Evolutionary conservation across 1,140 invertebrate species (phyloP).

Genomic region (Octopus bimaculoides): DNA sequence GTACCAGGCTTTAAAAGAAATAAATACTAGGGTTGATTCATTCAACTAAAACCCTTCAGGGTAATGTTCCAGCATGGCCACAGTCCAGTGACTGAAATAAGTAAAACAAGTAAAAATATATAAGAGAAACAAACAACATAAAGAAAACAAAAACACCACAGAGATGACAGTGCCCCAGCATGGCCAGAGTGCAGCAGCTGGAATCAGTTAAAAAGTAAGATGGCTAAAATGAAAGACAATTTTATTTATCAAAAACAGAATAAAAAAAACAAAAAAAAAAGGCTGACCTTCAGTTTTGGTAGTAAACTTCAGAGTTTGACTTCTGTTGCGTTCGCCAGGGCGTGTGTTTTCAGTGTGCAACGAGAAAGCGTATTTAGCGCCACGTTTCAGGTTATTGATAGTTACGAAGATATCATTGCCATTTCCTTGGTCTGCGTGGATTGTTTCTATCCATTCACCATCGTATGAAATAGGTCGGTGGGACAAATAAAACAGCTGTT

Average conservation of each 20-base stretch:
- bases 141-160: too few species aligned
- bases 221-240: too few species aligned
- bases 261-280: background rate
- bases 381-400: background rate
- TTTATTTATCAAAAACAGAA: background rate
- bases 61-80: too few species aligned
- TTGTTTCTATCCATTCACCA: background rate
- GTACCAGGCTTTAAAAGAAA: too few species aligned
- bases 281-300: constrained; percentile 5
- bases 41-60: too few species aligned
- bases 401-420: background rate
- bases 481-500: background rate
- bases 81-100: too few species aligned
- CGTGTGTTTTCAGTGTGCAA: background rate
- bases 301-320: background rate
- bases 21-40: too few species aligned
- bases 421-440: background rate
- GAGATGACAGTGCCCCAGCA: too few species aligned
- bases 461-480: background rate
- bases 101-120: too few species aligned
- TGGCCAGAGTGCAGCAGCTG: too few species aligned
- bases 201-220: too few species aligned
- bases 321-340: background rate
- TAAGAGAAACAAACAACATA: too few species aligned
- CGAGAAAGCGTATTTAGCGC: background rate